A percentile compares a stretch with the other conserved stretches of the same genome.
Evolutionary conservation across 2,113 vertebrate species (phyloP).

Genomic region (Thunnus maccoyii): DNA sequence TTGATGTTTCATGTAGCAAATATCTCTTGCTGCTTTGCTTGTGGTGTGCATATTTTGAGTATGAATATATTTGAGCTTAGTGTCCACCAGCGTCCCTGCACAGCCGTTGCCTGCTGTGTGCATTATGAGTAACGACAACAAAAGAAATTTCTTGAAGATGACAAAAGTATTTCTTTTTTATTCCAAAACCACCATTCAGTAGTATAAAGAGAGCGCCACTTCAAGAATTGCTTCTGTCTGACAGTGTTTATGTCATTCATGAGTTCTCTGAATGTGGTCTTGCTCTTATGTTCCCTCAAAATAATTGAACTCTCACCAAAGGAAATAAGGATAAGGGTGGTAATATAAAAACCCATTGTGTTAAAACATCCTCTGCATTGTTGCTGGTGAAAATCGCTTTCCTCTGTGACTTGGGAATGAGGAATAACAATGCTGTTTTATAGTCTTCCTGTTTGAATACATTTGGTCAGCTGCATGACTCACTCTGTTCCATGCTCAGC

Average conservation of each 20-base stretch:
- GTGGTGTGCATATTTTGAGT: conserved; percentile 60
- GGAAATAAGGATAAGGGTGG: conserved; percentile 40
- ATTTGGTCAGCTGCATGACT: conserved; percentile 45
- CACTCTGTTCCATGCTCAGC: conserved; percentile 15
- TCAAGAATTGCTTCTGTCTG: conserved; percentile 19
- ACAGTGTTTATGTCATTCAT: conserved; percentile 32
- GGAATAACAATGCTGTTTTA: conserved; percentile 68
- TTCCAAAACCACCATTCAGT: conserved; percentile 40
- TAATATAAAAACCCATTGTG: conserved; percentile 66
- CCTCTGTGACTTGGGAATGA: conserved; percentile 51
- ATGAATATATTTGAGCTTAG: conserved; percentile 53
- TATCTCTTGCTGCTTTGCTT: conserved; percentile 66
- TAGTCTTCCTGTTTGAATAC: conserved; percentile 72
- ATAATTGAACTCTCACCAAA: conserved; percentile 56
- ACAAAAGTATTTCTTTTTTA: conserved; percentile 22
- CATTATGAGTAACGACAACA: conserved; percentile 33
- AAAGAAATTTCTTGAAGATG: background rate
- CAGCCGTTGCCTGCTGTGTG: conserved; percentile 43
- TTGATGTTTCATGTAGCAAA: conserved; percentile 68
- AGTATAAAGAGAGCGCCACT: conserved; percentile 14
- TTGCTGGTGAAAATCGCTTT: conserved; percentile 54
- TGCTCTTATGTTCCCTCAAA: conserved; percentile 42
- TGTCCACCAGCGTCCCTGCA: conserved; percentile 36
- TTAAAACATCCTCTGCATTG: conserved; percentile 60
- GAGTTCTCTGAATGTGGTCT: conserved; percentile 25